Evolutionary conservation across 1,140 invertebrate genomes (phyloP), one percentile per base, ranked within the genome.

Genomic region (Neomicropteryx cornuta): DNA sequence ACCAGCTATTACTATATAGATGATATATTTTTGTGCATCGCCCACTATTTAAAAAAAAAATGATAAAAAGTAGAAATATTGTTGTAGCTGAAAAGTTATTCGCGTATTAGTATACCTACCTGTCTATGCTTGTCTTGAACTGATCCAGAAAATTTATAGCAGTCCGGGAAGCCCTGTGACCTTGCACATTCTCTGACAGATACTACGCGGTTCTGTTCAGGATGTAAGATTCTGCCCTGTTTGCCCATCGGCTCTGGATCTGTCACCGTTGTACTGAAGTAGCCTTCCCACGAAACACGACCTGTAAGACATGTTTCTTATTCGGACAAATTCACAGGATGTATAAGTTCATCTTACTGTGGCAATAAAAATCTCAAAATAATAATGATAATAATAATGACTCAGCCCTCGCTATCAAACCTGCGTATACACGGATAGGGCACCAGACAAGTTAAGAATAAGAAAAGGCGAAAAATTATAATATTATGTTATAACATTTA

Each of bases 211-310:
- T 78, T 68, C 58, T 91, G 83, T 46, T 78, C 73, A 10, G 88
- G 87, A 65, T 91, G 88, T 40, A 92, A 61, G 16, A 91, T 84
- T 44, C 70, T 55, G 41, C 72, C 86, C 69, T 90, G 87, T 72
- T 90, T 90, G 36, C 87, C 85, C 83, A 91, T 90, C 5, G 87
- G 87, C 54, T 91, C 87, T 27, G 87, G 87, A 67, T 90, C 89
- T n/a, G 87, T 90, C 34, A 81, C 72, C 5, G 86, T 90, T 2
- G 87, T 92, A 38, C 73, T 75, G 56, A 91, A 92, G 66, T 83
- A 89, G 10, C 86, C 87, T 51, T 87, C 75, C 85, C 85, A 90
- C 39, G 82, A 77, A 2, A 92, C 53, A 36, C 88, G 71, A 1
- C 87, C 83, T 68, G 44, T 3, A 18, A 44, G n/a, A 33, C 13